Evolutionary conservation across 1,140 invertebrate species (phyloP), one percentile per base, ranked within the genome.

Genomic region (Bombus pascuorum): DNA sequence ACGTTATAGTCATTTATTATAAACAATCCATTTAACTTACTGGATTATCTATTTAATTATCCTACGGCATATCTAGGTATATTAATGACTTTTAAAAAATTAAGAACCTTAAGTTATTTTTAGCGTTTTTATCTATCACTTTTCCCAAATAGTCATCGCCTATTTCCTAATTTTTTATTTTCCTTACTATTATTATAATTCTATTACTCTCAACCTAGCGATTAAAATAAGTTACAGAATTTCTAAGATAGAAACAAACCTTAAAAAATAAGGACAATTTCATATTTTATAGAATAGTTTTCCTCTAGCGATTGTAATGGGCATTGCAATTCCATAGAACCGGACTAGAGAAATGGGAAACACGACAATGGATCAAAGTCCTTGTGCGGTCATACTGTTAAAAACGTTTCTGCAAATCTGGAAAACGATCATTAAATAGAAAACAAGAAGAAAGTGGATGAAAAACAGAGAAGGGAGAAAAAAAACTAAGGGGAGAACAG

Each of bases 71-170:
- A 77, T 34, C 32, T 80, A 39, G 18, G 10, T 47, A 32, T 44
- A 75, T 47, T 66, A 68, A 53, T n/a, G 34, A 39, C 1, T 76
- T 82, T 68, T 34, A 83, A 68, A 83, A 83, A 83, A 68, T 77
- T 83, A 83, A 77, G 28, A 77, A 70, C 62, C 32, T 83, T 53
- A 47, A 74, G 25, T 37, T 81, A 39, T 12, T 71, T 39, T 37
- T 42, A 72, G 0, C 10, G n/a, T 59, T 4, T 57, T 81, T 32
- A 72, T 15, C 68, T 72, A 83, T 57, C 25, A 66, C 6, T 53
- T 65, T 12, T 18, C 6, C 57, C 44, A 34, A 3, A 22, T 42
- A 68, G 47, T 72, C 68, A 59, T 34, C n/a, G 65, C 12, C 15
- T 73, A 62, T 81, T 32, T 8, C n/a, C 37, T 73, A 72, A 81